A percentile compares a stretch with the other conserved stretches of the same genome.
Evolutionary conservation across 35 echinoderm and acorn worm species (phyloP).

Genomic region (Heliocidaris tuberculata): DNA sequence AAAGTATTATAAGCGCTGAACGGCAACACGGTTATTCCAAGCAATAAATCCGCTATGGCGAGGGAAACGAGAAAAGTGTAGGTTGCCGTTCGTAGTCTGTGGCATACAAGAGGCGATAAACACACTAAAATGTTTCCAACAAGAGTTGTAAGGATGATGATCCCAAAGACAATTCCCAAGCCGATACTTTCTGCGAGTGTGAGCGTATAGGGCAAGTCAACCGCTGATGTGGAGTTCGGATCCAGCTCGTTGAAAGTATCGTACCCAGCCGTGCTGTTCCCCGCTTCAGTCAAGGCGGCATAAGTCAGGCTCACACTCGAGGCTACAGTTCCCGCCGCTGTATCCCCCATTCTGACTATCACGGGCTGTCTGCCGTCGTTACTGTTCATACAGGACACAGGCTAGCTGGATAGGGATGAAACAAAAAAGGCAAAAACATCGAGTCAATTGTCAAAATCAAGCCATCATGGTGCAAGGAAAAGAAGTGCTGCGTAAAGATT

Average conservation of each 20-base stretch:
- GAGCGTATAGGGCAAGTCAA: neutral
- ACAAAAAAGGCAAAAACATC: constrained; percentile 19
- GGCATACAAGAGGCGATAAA: constrained; percentile 81
- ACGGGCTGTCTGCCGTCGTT: constrained; percentile 23
- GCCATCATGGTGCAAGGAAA: neutral
- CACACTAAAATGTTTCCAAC: constrained; percentile 84
- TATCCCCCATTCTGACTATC: constrained; percentile 31
- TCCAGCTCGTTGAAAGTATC: neutral
- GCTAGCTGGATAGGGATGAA: neutral
- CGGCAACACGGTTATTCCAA: constrained; percentile 85
- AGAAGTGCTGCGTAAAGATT: neutral
- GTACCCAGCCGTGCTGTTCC: neutral
- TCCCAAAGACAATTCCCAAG: constrained; percentile 37
- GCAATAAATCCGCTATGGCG: constrained; percentile 74
- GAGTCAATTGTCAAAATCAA: neutral
- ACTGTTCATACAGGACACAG: constrained; percentile 33
- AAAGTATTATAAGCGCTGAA: constrained; percentile 74
- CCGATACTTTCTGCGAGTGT: neutral
- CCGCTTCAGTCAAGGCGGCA: neutral
- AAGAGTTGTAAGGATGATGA: constrained; percentile 76
- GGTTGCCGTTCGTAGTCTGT: constrained; percentile 73
- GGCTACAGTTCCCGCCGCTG: constrained; percentile 17
- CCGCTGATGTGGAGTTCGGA: neutral
- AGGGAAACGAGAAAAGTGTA: constrained; percentile 87
- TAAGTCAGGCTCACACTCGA: constrained; percentile 7